Percentiles rank a stretch among this genome's conserved stretches.
Conservation (phyloP, 2,113 vertebrate genomes). For the Bufo gargarizans region DNA sequence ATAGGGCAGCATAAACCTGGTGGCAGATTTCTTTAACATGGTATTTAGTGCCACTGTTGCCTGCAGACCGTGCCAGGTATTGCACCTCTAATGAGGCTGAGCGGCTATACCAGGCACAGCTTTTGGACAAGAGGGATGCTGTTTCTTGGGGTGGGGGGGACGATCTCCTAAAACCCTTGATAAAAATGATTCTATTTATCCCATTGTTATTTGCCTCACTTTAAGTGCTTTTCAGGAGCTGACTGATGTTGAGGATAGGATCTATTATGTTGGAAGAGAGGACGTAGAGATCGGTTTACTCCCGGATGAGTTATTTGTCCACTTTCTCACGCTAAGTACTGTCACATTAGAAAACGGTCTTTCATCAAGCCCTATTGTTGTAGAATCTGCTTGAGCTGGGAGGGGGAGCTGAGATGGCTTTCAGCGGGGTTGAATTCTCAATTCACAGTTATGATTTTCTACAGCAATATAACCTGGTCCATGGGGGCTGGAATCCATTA, state of each 20-base stretch:
- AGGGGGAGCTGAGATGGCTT: not conserved
- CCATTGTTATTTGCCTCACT: not conserved
- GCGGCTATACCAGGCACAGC: not conserved
- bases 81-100: not conserved
- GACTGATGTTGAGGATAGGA: not conserved
- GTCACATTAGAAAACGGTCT: not conserved
- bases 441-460: not conserved
- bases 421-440: not conserved
- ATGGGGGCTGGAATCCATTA: not conserved
- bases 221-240: not conserved
- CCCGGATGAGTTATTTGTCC: slow-evolving; percentile 13
- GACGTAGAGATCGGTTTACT: slow-evolving; percentile 14
- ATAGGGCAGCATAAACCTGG: no score
- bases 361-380: not conserved
- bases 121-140: not conserved
- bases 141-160: not conserved
- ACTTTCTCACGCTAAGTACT: not conserved
- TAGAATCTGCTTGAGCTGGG: not conserved
- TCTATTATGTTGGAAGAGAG: not conserved
- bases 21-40: no score
- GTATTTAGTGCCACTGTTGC: no score
- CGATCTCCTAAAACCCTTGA: not conserved
- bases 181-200: not conserved
- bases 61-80: no score
- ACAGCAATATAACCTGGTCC: not conserved